A percentile compares a stretch with the other conserved stretches of the same genome.
Evolutionary conservation across 2,888 invertebrate genomes (phyloP).

Genomic region (Drosophila multiciliata): DNA sequence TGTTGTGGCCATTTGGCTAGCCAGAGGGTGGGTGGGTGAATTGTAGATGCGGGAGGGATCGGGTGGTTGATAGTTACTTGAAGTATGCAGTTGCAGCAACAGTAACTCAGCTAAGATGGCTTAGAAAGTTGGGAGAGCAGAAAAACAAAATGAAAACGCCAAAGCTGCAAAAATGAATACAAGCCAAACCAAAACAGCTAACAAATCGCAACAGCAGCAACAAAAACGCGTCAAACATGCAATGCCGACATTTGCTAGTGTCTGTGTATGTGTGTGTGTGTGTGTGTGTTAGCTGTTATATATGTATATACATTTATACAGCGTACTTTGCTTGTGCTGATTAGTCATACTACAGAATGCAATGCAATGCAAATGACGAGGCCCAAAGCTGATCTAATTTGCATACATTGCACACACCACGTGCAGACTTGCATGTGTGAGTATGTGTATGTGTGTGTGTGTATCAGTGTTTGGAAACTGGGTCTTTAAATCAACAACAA

Average conservation of each 20-base stretch:
- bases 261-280: constrained; percentile 12
- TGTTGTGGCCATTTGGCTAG: constrained; percentile 49
- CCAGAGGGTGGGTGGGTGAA: constrained; percentile 32
- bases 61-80: constrained; percentile 15
- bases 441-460: constrained; percentile 36
- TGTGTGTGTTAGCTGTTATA: neutral
- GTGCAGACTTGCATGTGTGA: constrained; percentile 34
- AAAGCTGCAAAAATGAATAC: constrained; percentile 35
- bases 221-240: constrained; percentile 52
- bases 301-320: constrained; percentile 22
- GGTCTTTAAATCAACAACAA: constrained; percentile 30
- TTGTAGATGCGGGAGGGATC: constrained; percentile 8
- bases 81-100: constrained; percentile 33
- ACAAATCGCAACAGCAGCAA: constrained; percentile 38
- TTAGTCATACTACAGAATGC: constrained; percentile 74
- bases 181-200: constrained; percentile 42
- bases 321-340: constrained; percentile 37
- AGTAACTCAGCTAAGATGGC: constrained; percentile 23
- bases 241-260: constrained; percentile 25
- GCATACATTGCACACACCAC: constrained; percentile 50
- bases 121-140: constrained; percentile 57
- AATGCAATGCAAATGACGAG: constrained; percentile 40
- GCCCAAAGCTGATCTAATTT: constrained; percentile 69
- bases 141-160: constrained; percentile 37
- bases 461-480: constrained; percentile 54